phyloP scores from a whole-genome alignment of 2,888 invertebrate genomes.

The Eupithecia tripunctaria region DNA sequence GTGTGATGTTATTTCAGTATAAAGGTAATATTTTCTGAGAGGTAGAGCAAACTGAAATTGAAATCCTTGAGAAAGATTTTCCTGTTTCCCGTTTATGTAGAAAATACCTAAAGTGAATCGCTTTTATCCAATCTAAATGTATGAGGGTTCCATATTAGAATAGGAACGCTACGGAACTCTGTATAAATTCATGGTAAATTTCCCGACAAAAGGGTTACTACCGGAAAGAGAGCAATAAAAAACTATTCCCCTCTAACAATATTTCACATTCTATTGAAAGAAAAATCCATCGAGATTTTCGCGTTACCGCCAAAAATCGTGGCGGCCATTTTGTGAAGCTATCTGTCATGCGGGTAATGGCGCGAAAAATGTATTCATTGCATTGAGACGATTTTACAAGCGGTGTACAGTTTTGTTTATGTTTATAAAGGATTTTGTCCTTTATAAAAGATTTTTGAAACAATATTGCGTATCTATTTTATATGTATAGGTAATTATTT shows the following conservation, averaged over 20 bases:
- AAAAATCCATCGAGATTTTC: constrained; percentile 64
- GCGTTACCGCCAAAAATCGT: constrained; percentile 75
- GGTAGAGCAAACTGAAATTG: not conserved
- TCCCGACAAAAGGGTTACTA: constrained; percentile 67
- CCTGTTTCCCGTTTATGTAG: not conserved
- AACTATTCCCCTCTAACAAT: constrained; percentile 68
- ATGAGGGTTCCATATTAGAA: constrained; percentile 19
- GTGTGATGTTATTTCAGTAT: not conserved
- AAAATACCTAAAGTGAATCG: constrained; percentile 13
- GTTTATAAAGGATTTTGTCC: constrained; percentile 4
- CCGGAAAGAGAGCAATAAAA: constrained; percentile 62
- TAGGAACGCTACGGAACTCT: constrained; percentile 27
- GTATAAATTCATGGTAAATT: constrained; percentile 52
- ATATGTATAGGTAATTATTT: too few relatives aligned
- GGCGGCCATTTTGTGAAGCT: constrained; percentile 76
- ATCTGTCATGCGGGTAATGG: constrained; percentile 87
- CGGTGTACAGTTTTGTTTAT: constrained; percentile 16
- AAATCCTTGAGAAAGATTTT: not conserved
- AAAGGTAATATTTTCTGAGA: not conserved
- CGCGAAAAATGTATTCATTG: constrained; percentile 83
- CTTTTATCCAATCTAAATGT: constrained; percentile 13
- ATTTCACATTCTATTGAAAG: constrained; percentile 74
- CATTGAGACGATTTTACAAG: constrained; percentile 21
- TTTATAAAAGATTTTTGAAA: constrained; percentile 2
- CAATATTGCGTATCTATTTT: not conserved